These are phyloP conservation scores for Cepphus grylle DNA, from an alignment of 2,113 vertebrate species.

Conservation along the genomic window DNA sequence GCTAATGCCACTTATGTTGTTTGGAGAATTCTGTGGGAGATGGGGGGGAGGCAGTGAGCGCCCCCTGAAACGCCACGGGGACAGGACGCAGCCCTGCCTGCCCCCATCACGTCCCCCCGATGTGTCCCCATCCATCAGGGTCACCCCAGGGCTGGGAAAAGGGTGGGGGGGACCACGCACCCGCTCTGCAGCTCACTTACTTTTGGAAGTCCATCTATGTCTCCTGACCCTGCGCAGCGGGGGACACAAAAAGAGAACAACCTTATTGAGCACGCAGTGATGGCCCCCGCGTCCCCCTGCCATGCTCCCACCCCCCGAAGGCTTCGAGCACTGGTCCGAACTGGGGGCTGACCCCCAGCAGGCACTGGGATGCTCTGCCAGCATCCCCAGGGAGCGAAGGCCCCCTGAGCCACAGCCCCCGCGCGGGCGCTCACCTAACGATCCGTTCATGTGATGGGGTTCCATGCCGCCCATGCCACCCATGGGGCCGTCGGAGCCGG, in stretches of 20 bases:
- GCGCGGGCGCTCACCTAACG: conserved; percentile 72
- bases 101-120: rapidly evolving
- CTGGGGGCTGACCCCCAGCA: not conserved
- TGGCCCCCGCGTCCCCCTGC: rapidly evolving
- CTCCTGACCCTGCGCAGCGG: conserved; percentile 85
- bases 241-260: conserved; percentile 1
- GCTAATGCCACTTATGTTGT: conserved; percentile 99
- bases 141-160: not conserved
- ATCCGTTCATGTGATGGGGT: conserved; percentile 99
- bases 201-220: conserved; percentile 99
- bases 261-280: not conserved
- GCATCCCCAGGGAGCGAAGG: not conserved
- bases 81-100: not conserved
- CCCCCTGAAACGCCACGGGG: rapidly evolving
- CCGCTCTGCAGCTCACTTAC: conserved; percentile 69
- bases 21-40: conserved; percentile 92
- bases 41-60: not conserved
- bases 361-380: not conserved
- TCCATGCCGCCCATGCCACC: conserved; percentile 99
- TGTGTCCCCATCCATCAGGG: not conserved
- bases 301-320: not conserved
- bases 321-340: rapidly evolving
- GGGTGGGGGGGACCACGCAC: not conserved
- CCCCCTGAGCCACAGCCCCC: rapidly evolving
- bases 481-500: conserved; percentile 95